A percentile compares a stretch with the other conserved stretches of the same genome.
Conservation (phyloP, 2,888 invertebrate species). For the Leptinotarsa juncta region DNA sequence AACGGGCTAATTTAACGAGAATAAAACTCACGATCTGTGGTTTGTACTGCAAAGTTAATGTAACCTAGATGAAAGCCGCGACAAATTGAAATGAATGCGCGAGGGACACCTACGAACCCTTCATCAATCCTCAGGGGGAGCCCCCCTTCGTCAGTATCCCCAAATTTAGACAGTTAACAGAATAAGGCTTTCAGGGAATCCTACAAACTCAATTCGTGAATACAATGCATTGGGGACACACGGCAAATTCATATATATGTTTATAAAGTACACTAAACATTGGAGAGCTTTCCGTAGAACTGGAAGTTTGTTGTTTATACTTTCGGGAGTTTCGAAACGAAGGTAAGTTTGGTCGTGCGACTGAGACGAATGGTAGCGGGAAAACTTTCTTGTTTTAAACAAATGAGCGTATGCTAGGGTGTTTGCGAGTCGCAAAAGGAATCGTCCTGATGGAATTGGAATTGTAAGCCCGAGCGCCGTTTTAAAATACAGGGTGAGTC, state of each 20-base stretch:
- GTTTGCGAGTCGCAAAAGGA: neutral
- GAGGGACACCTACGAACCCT: neutral
- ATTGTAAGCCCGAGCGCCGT: neutral
- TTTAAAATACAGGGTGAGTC: neutral
- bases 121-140: neutral
- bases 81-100: neutral
- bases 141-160: neutral
- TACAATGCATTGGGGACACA: neutral
- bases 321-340: neutral
- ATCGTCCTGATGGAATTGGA: neutral
- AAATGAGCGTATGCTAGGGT: neutral
- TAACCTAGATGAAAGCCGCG: neutral
- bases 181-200: conserved; percentile 2
- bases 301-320: conserved; percentile 7
- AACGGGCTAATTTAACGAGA: too few relatives aligned
- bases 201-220: neutral
- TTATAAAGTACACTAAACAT: conserved; percentile 3
- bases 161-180: neutral
- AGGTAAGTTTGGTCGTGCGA: neutral
- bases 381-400: neutral
- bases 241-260: neutral
- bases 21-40: too few relatives aligned
- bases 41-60: neutral
- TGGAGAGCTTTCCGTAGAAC: conserved; percentile 6
- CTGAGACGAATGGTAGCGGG: neutral